phyloP scores from a whole-genome alignment of 2,797 vertebrate species.

The Liparis tanakae region DNA sequence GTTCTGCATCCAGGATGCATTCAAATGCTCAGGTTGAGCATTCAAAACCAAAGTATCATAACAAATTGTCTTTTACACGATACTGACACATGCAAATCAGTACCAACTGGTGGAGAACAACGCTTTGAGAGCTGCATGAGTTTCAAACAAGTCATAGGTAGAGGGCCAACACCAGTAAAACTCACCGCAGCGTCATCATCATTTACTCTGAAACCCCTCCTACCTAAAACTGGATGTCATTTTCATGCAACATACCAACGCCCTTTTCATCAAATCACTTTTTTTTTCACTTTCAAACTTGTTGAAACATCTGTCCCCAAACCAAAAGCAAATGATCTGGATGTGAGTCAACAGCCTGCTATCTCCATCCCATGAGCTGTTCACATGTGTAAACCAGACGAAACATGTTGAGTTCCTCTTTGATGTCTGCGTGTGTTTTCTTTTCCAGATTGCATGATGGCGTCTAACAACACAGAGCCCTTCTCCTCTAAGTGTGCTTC shows the following conservation, averaged over 20 bases:
- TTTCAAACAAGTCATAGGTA: not conserved
- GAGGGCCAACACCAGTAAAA: too few species aligned
- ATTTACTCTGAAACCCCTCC: not conserved
- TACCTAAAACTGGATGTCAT: not conserved
- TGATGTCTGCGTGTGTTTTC: not conserved
- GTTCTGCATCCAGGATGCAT: constrained; percentile 49
- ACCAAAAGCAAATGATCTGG: not conserved
- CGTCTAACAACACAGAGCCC: constrained; percentile 12
- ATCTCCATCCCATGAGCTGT: too few species aligned
- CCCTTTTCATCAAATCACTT: not conserved
- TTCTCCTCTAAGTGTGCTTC: not conserved
- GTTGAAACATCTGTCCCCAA: not conserved
- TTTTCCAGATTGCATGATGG: constrained; percentile 49
- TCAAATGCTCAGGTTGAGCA: constrained; percentile 62
- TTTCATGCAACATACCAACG: not conserved
- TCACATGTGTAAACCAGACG: not conserved
- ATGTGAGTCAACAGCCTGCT: too few species aligned
- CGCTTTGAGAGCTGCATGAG: constrained; percentile 26
- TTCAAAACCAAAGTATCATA: constrained; percentile 40
- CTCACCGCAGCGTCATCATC: not conserved
- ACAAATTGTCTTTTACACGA: constrained; percentile 36
- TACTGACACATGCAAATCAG: constrained; percentile 61
- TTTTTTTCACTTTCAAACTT: constrained; percentile 10
- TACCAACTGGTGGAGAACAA: not conserved
- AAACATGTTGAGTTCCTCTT: not conserved